Evolutionary conservation across 2,888 invertebrate species (phyloP).

Genomic region (Sarcophaga carnaria): DNA sequence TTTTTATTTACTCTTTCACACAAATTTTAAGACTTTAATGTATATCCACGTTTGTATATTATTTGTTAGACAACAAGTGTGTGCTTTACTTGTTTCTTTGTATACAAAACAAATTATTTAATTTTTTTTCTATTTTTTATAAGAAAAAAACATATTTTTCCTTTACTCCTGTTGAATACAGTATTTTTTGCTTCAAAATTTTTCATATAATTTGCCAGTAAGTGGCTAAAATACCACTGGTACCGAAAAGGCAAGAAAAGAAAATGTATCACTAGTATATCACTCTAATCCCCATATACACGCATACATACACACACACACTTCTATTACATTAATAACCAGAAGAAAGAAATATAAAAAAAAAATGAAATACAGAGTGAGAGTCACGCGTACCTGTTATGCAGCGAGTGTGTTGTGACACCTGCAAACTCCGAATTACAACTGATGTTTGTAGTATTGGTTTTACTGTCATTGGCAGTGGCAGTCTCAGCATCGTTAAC

Average conservation of each 20-base stretch:
- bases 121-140: neutral
- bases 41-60: no score
- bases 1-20: no score
- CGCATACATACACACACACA: conserved; percentile 10
- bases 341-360: conserved; percentile 7
- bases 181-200: no score
- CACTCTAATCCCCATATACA: neutral
- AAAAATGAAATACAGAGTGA: conserved; percentile 31
- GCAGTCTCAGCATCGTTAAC: conserved; percentile 45
- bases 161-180: no score
- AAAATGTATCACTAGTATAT: neutral
- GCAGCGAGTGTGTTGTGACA: conserved; percentile 75
- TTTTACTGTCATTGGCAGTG: conserved; percentile 74
- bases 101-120: neutral
- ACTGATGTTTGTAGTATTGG: conserved; percentile 76
- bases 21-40: no score
- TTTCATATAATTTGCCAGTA: neutral
- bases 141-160: no score
- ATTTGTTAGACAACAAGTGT: neutral
- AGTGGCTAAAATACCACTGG: conserved; percentile 8
- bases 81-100: neutral
- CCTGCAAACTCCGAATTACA: conserved; percentile 81
- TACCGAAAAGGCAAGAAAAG: no score
- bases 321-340: conserved; percentile 25
- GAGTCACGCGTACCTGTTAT: conserved; percentile 78